Percentiles rank a stretch among this genome's conserved stretches.
Evolutionary conservation across 1,140 invertebrate genomes (phyloP).

Genomic region (Papilio polyxenes): DNA sequence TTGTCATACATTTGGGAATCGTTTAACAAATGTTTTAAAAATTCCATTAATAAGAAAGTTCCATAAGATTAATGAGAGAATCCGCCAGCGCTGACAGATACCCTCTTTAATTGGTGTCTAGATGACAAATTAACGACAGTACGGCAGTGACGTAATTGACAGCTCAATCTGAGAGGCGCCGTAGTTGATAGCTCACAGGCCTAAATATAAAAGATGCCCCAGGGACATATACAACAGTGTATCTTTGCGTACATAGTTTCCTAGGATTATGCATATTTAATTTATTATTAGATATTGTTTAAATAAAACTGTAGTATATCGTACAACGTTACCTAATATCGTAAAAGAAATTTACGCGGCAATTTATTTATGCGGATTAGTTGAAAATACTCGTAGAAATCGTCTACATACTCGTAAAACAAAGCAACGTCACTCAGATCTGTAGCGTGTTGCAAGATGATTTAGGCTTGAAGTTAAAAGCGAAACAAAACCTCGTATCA

Average conservation of each 20-base stretch:
- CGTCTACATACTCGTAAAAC: too few species aligned
- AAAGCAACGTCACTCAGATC: too few species aligned
- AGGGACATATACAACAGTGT: not conserved
- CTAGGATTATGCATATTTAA: not conserved
- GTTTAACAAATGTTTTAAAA: not conserved
- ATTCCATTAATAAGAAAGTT: constrained; percentile 41
- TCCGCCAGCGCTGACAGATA: constrained; percentile 60
- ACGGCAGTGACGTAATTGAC: constrained; percentile 75
- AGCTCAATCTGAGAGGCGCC: constrained; percentile 70
- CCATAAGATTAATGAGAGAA: constrained; percentile 66
- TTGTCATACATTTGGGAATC: not conserved
- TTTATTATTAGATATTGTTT: too few species aligned
- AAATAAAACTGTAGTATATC: too few species aligned
- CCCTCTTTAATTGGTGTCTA: constrained; percentile 73
- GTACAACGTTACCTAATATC: too few species aligned
- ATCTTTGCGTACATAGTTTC: not conserved
- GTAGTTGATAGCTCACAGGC: constrained; percentile 61
- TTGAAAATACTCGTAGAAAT: too few species aligned
- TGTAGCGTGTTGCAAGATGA: too few species aligned
- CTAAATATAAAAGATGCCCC: constrained; percentile 26
- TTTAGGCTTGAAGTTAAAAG: not conserved
- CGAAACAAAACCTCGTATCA: not conserved
- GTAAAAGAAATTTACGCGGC: too few species aligned
- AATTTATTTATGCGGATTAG: too few species aligned
- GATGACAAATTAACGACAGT: constrained; percentile 74